Percentiles rank a stretch among this genome's conserved stretches.
These are phyloP conservation scores for Scomber scombrus DNA, from an alignment of 2,113 vertebrate species.

Conservation along the genomic window DNA sequence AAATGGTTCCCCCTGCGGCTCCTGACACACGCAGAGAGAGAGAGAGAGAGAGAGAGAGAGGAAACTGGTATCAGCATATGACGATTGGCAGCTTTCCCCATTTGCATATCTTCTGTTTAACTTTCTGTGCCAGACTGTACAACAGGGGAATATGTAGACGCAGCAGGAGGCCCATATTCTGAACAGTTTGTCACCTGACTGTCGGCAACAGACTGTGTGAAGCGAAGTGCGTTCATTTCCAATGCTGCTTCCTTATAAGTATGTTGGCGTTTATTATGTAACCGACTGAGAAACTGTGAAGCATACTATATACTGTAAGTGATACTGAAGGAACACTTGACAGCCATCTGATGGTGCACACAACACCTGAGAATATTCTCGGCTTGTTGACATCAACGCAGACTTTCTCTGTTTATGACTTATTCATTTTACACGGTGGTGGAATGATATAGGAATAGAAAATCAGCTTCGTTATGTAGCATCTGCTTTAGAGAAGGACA, in stretches of 20 bases:
- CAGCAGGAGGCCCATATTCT: slow-evolving; percentile 24
- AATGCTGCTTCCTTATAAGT: not conserved
- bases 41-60: slow-evolving; percentile 38
- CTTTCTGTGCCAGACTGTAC: slow-evolving; percentile 39
- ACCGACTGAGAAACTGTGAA: slow-evolving; percentile 33
- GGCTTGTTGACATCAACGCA: slow-evolving; percentile 47
- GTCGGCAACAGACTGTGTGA: slow-evolving; percentile 25
- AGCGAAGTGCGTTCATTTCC: not conserved
- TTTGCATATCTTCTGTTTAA: slow-evolving; percentile 70
- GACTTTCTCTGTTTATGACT: slow-evolving; percentile 61
- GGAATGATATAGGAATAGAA: slow-evolving; percentile 37
- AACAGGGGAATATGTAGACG: slow-evolving; percentile 38
- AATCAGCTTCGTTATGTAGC: slow-evolving; percentile 33
- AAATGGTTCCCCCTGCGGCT: slow-evolving; percentile 58
- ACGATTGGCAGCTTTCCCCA: slow-evolving; percentile 46
- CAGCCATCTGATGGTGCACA: not conserved
- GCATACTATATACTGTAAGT: not conserved
- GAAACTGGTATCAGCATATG: slow-evolving; percentile 44
- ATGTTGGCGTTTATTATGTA: slow-evolving; percentile 45
- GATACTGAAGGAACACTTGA: slow-evolving; percentile 35
- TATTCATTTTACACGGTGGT: slow-evolving; percentile 67
- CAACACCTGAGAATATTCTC: slow-evolving; percentile 49
- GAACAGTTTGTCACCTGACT: slow-evolving; percentile 49
- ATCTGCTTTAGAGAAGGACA: slow-evolving; percentile 6
- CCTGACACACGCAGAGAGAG: slow-evolving; percentile 38